A percentile compares a stretch with the other conserved stretches of the same genome.
Conservation (phyloP, 2,797 vertebrate species). For the Erethizon dorsatum region DNA sequence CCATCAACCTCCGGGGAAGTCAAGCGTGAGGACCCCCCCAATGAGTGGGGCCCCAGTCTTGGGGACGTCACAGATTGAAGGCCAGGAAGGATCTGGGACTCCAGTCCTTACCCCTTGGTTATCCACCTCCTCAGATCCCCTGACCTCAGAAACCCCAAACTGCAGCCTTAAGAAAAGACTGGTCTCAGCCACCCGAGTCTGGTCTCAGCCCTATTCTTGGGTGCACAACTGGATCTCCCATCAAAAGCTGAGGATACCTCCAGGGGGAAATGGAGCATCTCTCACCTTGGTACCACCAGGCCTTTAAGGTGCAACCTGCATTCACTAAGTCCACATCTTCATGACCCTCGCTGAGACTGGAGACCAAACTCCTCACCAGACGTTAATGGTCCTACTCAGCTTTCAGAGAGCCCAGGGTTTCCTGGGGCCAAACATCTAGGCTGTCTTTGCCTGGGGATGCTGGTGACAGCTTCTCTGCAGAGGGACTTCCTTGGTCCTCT, state of each 20-base stretch:
- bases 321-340: neutral
- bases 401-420: neutral
- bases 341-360: neutral
- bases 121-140: neutral
- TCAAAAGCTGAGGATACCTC: too few relatives aligned
- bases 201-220: neutral
- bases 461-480: neutral
- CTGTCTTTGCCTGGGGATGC: fast-evolving
- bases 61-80: neutral
- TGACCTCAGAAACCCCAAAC: neutral
- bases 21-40: neutral
- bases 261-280: fast-evolving
- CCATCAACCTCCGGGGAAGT: neutral
- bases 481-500: neutral
- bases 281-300: neutral
- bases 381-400: neutral
- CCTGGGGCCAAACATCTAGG: neutral
- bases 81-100: neutral
- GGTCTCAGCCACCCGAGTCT: neutral
- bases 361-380: neutral
- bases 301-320: neutral
- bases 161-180: neutral
- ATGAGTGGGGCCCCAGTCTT: neutral
- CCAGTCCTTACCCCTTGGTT: neutral
- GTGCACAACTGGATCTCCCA: neutral